Percentiles rank a stretch among this genome's conserved stretches.
Evolutionary conservation across 2,797 vertebrate species (phyloP).

Genomic region (Fringilla coelebs): DNA sequence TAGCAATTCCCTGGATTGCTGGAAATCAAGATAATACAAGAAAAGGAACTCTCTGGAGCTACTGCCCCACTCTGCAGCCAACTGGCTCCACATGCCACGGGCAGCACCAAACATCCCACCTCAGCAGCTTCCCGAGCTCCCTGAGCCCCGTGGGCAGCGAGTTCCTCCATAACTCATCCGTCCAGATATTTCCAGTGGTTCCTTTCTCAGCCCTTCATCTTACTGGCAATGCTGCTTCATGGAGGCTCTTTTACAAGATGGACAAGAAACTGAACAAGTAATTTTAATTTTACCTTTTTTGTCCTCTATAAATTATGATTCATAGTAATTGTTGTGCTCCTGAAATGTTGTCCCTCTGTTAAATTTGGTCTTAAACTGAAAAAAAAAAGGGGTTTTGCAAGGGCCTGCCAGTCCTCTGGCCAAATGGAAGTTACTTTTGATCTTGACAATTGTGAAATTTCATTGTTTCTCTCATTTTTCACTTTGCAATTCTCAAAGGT

Average conservation of each 20-base stretch:
- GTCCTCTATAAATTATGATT: neutral
- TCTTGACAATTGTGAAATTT: neutral
- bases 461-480: neutral
- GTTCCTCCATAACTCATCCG: neutral
- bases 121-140: neutral
- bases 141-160: accelerated
- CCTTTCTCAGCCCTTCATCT: neutral
- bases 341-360: neutral
- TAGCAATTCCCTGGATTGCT: neutral
- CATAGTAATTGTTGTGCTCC: neutral
- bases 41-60: neutral
- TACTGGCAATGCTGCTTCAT: neutral
- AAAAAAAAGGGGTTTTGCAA: neutral
- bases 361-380: neutral
- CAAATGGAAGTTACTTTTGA: neutral
- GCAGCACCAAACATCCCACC: neutral
- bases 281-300: neutral
- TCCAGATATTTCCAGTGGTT: neutral
- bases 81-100: neutral
- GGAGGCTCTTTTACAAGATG: neutral
- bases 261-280: neutral
- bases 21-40: neutral
- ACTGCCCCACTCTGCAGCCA: neutral
- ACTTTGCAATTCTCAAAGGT: neutral
- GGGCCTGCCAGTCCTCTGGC: neutral